Evolutionary conservation across 2,113 vertebrate species (phyloP), one percentile per base, ranked within the genome.

Genomic region (Catharus bicknelli): DNA sequence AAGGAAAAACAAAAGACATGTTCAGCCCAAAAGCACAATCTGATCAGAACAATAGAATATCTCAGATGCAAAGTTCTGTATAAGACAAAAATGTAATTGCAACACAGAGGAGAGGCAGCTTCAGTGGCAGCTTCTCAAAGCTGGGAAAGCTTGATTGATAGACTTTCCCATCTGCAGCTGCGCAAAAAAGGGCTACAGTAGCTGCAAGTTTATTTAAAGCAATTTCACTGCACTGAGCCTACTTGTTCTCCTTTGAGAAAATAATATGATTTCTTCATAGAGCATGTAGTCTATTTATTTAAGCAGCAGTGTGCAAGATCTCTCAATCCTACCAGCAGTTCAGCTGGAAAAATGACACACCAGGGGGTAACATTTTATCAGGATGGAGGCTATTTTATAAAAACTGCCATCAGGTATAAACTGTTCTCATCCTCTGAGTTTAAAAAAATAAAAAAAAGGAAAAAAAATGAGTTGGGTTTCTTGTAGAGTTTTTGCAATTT

Each of bases 161-260:
- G 96, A 97, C 96, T 36, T 25, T 76, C 74, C 95, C 95, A 97
- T 94, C 91, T 95, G 94, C 83, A 96, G 96, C 95, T 96, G 96
- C 94, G 79, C 90, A 93, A 66, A 78, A 79, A 79, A 73, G 36
- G 87, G 73, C 85, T 84, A 88, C 88, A 96, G 97, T 94, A 92
- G 76, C 83, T 96, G 94, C 95, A 98, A 97, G 95, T 97, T 97
- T 97, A 96, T 97, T 97, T 96, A 96, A 94, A 96, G 93, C 70
- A 94, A 97, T 97, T 96, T 47, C 88, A 70, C 85, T 96, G 96
- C 90, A 47, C 95, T 90, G 90, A 95, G 95, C 95, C 92, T 96
- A 94, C 96, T 97, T 96, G 90, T 94, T 96, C 93, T 97, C 97
- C 96, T 97, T 91, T 91, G 96, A 97, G 97, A 97, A 97, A 98